A percentile compares a stretch with the other conserved stretches of the same genome.
Conservation (phyloP, 2,888 invertebrate species). For the Hypomecis punctinalis region DNA sequence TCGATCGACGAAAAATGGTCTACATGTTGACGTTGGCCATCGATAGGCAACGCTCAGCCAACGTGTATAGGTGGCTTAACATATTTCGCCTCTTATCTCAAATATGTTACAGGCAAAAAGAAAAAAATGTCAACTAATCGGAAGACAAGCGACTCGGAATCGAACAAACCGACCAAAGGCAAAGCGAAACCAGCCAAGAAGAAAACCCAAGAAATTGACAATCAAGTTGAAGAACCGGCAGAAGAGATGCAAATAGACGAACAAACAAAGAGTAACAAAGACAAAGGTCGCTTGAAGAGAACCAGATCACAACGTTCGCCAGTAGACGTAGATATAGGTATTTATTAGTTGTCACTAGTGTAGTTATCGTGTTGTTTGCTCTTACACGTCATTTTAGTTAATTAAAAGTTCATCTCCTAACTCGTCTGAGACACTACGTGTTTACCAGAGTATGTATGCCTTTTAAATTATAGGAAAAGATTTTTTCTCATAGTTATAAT, state of each 20-base stretch:
- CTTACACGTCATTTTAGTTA: too few species aligned
- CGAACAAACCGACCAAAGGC: constrained; percentile 49
- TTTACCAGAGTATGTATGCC: too few species aligned
- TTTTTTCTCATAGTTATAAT: too few species aligned
- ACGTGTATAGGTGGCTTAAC: too few species aligned
- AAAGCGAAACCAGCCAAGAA: constrained; percentile 49
- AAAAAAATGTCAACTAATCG: constrained; percentile 66
- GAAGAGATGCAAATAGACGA: constrained; percentile 52
- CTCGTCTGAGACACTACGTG: too few species aligned
- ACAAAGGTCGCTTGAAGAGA: constrained; percentile 60
- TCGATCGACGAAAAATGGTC: too few species aligned
- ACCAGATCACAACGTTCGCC: constrained; percentile 72
- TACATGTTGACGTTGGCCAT: too few species aligned
- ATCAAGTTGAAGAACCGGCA: constrained; percentile 33
- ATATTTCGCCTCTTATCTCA: too few species aligned
- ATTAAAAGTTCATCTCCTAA: too few species aligned
- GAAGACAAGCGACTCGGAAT: constrained; percentile 40
- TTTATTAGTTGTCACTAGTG: constrained; percentile 12
- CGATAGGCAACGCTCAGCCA: too few species aligned
- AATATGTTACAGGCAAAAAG: constrained; percentile 74
- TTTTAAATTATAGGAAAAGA: too few species aligned
- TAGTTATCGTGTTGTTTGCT: not conserved
- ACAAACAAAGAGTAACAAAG: constrained; percentile 26
- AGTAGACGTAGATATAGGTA: constrained; percentile 74
- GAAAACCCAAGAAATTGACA: constrained; percentile 31